A percentile compares a stretch with the other conserved stretches of the same genome.
Evolutionary conservation across 1,140 invertebrate genomes (phyloP).

Genomic region (Drosophila melanogaster): Release_6_plus_ISO1_MT NT_033779.5:3571501-3572000

Average conservation of each 20-base stretch:
- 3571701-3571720: constrained; percentile 61
- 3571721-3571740: constrained; percentile 80
- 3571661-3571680: constrained; percentile 52
- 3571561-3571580: neutral
- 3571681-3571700: constrained; percentile 13
- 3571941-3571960: constrained; percentile 23
- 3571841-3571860: constrained; percentile 32
- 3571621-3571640: constrained; percentile 76
- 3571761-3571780: constrained; percentile 38
- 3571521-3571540: constrained; percentile 80
- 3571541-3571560: constrained; percentile 5
- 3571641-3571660: constrained; percentile 62
- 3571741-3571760: constrained; percentile 61
- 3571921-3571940: constrained; percentile 35
- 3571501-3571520: constrained; percentile 70
- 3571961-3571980: constrained; percentile 65
- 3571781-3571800: constrained; percentile 48
- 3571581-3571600: constrained; percentile 9
- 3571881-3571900: constrained; percentile 72
- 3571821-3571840: constrained; percentile 74
- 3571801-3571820: constrained; percentile 18
- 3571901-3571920: constrained; percentile 24
- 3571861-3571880: constrained; percentile 55
- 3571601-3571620: constrained; percentile 69
- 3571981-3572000: constrained; percentile 75